phyloP scores from a whole-genome alignment of 1,140 invertebrate genomes.

The Panonychus citri region DNA sequence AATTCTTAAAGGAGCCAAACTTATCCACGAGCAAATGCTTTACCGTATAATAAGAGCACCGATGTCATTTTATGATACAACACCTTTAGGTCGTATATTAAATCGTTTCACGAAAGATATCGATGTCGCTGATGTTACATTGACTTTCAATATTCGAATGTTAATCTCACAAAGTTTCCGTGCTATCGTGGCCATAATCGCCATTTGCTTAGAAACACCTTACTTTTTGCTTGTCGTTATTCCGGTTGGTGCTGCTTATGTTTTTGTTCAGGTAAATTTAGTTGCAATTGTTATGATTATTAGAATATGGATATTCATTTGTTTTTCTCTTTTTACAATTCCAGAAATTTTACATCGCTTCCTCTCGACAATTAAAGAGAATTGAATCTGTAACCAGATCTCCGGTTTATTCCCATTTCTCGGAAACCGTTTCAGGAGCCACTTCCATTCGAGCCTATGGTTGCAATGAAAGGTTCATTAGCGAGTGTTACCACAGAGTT shows the following conservation, averaged over 20 bases:
- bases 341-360: slow-evolving; percentile 23
- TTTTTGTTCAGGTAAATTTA: slow-evolving; percentile 24
- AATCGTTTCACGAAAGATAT: slow-evolving; percentile 36
- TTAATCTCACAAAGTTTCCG: slow-evolving; percentile 29
- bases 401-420: slow-evolving; percentile 29
- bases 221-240: slow-evolving; percentile 56
- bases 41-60: slow-evolving; percentile 34
- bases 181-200: slow-evolving; percentile 62
- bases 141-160: slow-evolving; percentile 29
- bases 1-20: slow-evolving; percentile 2
- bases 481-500: slow-evolving; percentile 22
- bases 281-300: background rate
- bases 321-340: background rate
- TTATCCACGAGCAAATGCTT: slow-evolving; percentile 24
- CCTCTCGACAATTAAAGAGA: slow-evolving; percentile 28
- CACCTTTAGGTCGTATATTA: slow-evolving; percentile 42
- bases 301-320: background rate
- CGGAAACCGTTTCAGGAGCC: slow-evolving; percentile 22
- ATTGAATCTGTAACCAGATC: slow-evolving; percentile 29
- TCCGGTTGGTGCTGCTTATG: slow-evolving; percentile 63
- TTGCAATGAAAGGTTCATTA: slow-evolving; percentile 19
- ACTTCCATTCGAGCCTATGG: slow-evolving; percentile 22
- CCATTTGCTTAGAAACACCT: slow-evolving; percentile 35
- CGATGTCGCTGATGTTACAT: slow-evolving; percentile 25
- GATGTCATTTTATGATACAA: slow-evolving; percentile 38